phyloP scores from a whole-genome alignment of 2,113 vertebrate genomes.

The Rynchops niger region DNA sequence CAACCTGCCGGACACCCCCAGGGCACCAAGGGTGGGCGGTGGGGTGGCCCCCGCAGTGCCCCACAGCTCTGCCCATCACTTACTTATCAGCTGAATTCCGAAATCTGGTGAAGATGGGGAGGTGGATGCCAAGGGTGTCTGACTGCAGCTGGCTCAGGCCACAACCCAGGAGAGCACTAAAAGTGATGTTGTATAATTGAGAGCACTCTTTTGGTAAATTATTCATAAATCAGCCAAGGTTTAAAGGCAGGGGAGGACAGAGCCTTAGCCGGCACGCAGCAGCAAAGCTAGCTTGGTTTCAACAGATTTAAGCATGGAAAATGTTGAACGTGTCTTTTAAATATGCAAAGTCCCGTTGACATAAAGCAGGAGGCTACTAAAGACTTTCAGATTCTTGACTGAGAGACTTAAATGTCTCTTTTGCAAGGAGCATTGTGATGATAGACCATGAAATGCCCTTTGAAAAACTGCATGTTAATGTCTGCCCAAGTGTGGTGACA shows the following conservation, averaged over 20 bases:
- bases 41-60: fast-evolving
- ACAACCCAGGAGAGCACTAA: slow-evolving; percentile 44
- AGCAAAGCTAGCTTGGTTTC: not conserved
- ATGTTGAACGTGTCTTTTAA: not conserved
- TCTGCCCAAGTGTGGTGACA: not conserved
- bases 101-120: slow-evolving; percentile 39
- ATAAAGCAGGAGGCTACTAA: not conserved
- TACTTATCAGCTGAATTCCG: slow-evolving; percentile 50
- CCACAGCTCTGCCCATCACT: not conserved
- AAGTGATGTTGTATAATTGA: slow-evolving; percentile 17
- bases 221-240: not conserved
- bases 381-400: not conserved
- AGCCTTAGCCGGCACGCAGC: fast-evolving
- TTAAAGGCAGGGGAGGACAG: not conserved
- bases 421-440: not conserved
- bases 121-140: slow-evolving; percentile 8
- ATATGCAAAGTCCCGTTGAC: not conserved
- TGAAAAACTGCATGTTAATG: not conserved
- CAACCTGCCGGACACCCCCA: fast-evolving
- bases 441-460: not conserved
- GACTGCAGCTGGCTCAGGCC: slow-evolving; percentile 57
- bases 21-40: fast-evolving
- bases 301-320: not conserved
- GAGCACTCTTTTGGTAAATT: not conserved
- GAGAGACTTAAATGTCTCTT: not conserved